Evolutionary conservation across 1,140 invertebrate species (phyloP).

Genomic region (Brachionus asplanchnoidis): DNA sequence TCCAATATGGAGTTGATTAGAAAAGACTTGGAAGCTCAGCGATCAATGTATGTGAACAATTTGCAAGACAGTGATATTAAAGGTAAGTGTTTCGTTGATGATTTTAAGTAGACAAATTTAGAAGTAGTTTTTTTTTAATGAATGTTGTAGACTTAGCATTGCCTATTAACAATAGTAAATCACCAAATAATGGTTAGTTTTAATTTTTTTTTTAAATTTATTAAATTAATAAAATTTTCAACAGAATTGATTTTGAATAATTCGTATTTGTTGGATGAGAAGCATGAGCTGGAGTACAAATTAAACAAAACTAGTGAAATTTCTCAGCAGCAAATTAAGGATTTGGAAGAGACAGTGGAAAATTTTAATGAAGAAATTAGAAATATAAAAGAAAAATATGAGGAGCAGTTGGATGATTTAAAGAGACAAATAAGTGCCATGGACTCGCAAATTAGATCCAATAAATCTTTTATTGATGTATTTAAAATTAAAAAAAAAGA

Average conservation of each 20-base stretch:
- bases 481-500: not conserved
- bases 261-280: constrained; percentile 23
- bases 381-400: constrained; percentile 8
- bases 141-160: constrained; percentile 23
- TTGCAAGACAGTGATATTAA: constrained; percentile 31
- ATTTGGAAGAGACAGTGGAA: constrained; percentile 27
- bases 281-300: constrained; percentile 37
- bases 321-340: constrained; percentile 39
- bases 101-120: not conserved
- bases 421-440: constrained; percentile 25
- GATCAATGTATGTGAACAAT: not conserved
- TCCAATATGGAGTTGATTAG: not conserved
- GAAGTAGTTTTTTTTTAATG: not conserved
- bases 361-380: not conserved
- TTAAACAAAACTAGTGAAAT: constrained; percentile 29
- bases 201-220: not conserved
- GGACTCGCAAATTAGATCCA: constrained; percentile 30
- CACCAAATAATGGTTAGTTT: constrained; percentile 32
- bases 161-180: constrained; percentile 36
- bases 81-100: not conserved
- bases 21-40: constrained; percentile 11
- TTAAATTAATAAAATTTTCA: not conserved
- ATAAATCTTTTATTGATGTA: constrained; percentile 32
- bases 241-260: constrained; percentile 4
- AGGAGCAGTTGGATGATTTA: constrained; percentile 28